Base-by-base conservation (phyloP, 2,888 invertebrate species). In the Clanis bilineata region DNA sequence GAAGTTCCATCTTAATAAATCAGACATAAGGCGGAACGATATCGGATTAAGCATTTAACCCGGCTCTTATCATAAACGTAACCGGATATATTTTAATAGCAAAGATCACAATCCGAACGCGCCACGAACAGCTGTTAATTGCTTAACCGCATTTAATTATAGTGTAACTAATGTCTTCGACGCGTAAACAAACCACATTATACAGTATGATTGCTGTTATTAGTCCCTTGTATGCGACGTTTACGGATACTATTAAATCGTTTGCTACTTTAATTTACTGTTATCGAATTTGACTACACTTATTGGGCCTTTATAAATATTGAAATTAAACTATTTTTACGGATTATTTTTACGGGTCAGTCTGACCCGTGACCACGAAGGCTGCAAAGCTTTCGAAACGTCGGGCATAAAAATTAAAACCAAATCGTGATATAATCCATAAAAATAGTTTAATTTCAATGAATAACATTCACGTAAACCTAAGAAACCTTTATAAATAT, bases 121-220 rank as follows among this genome's bases (percentile, higher is more conserved):
- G 36, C 10, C 18, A 51, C 18, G 51, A 21, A 51, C 18, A 18
- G 51, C 18, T 22, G 32, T 18, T 32, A 54, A 54, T 28, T 47
- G 45, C 41, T 59, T 51, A 58, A 54, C 41, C 18, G 41, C 25
- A 39, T 59, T 59, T 51, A 45, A 59, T 59, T 54, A 41, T 18
- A 41, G 18, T 41, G 25, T 15, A 54, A 59, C 45, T 41, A 9
- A 44, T 57, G 22, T 57, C 45, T 45, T 18, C 38, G 22, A 22
- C 10, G 45, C 38, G 36, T 57, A 38, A 47, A 45, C 41, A 56
- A 56, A 23, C 45, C 22, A 32, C 15, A 36, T 45, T 57, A 47
- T 47, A 57, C 22, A 32, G 36, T 36, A 32, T 57, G 45, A 57
- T 45, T 38, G 45, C 38, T 38, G 36, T 57, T 44, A 57, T 57